Evolutionary conservation across 1,140 invertebrate species (phyloP).

Genomic region (Oncopodura yosiiana): DNA sequence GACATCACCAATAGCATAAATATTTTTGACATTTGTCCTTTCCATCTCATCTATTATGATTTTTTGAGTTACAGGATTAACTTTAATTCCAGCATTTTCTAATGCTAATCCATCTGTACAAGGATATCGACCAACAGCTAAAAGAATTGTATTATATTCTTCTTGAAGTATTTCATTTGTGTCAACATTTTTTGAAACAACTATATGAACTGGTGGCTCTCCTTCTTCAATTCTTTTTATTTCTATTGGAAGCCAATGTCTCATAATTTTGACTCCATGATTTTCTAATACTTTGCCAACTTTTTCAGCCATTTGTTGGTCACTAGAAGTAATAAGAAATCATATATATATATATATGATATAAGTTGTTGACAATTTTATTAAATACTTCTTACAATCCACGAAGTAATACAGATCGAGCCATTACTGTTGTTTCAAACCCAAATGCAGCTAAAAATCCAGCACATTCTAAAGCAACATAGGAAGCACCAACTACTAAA

Average conservation of each 20-base stretch:
- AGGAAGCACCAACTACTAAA: constrained; percentile 56
- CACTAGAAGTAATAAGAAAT: constrained; percentile 39
- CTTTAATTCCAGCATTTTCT: constrained; percentile 54
- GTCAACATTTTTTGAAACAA: constrained; percentile 31
- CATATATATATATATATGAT: background rate
- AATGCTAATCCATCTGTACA: constrained; percentile 59
- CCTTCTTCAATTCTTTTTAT: constrained; percentile 61
- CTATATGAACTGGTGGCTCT: constrained; percentile 4
- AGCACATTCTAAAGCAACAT: constrained; percentile 62
- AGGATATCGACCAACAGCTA: constrained; percentile 67
- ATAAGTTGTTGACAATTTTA: background rate
- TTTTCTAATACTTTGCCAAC: constrained; percentile 74
- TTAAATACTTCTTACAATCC: constrained; percentile 57
- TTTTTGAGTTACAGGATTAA: constrained; percentile 52
- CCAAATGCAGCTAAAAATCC: constrained; percentile 54
- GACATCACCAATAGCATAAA: constrained; percentile 82
- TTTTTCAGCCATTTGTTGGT: constrained; percentile 88
- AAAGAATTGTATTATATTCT: constrained; percentile 68
- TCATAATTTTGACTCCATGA: constrained; percentile 72
- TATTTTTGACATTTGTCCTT: constrained; percentile 46
- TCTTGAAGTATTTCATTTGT: constrained; percentile 42
- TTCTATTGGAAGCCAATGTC: constrained; percentile 63
- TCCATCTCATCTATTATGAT: constrained; percentile 47
- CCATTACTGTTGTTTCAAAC: constrained; percentile 53
- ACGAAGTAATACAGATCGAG: constrained; percentile 81